These are phyloP conservation scores for Eleutherodactylus coqui DNA, from an alignment of 2,797 vertebrate genomes.

Conservation along the genomic window DNA sequence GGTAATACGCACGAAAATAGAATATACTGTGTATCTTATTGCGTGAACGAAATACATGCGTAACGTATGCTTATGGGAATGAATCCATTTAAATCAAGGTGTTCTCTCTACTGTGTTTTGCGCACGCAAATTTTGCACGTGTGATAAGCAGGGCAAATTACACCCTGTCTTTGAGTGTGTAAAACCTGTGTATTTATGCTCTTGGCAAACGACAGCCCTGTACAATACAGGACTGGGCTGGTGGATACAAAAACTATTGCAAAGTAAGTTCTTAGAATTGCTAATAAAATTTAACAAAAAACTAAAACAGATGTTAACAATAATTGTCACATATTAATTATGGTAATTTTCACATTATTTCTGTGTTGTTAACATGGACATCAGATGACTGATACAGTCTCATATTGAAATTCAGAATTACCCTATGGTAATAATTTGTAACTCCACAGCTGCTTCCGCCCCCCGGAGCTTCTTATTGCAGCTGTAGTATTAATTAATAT, in stretches of 20 bases:
- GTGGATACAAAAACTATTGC: neutral
- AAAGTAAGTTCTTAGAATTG: neutral
- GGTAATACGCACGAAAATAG: no score
- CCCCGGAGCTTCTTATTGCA: constrained; percentile 36
- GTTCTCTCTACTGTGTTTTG: no score
- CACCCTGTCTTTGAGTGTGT: no score
- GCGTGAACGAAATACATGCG: no score
- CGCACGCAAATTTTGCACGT: no score
- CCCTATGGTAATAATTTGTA: constrained; percentile 49
- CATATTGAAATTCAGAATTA: constrained; percentile 48
- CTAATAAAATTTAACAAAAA: neutral
- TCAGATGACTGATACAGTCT: constrained; percentile 38
- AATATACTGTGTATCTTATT: no score
- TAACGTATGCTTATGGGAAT: no score
- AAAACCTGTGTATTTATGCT: neutral
- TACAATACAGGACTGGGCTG: neutral
- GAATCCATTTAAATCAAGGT: no score
- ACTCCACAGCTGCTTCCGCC: constrained; percentile 37
- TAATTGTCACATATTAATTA: constrained; percentile 41
- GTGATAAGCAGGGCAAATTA: no score
- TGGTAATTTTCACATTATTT: constrained; percentile 6
- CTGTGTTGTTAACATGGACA: constrained; percentile 18
- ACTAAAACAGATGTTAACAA: neutral
- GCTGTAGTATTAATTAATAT: constrained; percentile 51
- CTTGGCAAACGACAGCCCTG: neutral